These are phyloP conservation scores for Eutolmus rufibarbis DNA, from an alignment of 2,888 invertebrate genomes.

Conservation along the genomic window DNA sequence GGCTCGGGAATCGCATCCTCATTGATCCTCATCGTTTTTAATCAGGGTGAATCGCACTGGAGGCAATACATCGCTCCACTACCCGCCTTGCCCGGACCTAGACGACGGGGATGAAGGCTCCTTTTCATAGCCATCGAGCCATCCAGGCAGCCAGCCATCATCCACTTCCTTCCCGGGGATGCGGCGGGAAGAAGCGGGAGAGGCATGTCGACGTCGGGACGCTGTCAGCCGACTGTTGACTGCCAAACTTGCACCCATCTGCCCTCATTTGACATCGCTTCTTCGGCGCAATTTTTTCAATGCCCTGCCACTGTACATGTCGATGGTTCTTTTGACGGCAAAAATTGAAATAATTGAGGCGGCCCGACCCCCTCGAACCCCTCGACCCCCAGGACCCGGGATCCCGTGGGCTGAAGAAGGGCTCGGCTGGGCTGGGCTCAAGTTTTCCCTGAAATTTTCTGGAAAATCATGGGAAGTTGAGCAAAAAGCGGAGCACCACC, in stretches of 20 bases:
- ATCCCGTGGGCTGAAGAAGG: background rate
- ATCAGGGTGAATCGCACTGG: constrained; percentile 46
- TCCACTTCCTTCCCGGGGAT: background rate
- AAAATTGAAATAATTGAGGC: constrained; percentile 47
- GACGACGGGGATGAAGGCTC: background rate
- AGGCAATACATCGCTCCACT: constrained; percentile 1
- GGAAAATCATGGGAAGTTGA: constrained; percentile 40
- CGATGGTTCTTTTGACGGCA: constrained; percentile 46
- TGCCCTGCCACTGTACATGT: constrained; percentile 33
- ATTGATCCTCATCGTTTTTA: constrained; percentile 48
- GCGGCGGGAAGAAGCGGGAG: background rate
- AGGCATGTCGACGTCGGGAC: background rate
- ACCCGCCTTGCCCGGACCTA: background rate
- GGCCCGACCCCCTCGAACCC: background rate
- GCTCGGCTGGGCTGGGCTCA: background rate
- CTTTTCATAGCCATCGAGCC: constrained; percentile 25
- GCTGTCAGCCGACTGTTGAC: constrained; percentile 35
- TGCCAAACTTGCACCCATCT: constrained; percentile 33
- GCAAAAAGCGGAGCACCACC: background rate
- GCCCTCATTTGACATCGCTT: constrained; percentile 43
- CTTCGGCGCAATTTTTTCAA: constrained; percentile 8
- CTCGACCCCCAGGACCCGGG: background rate
- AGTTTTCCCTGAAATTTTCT: constrained; percentile 35
- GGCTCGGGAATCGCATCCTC: constrained; percentile 45
- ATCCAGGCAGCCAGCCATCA: background rate